These are phyloP conservation scores for Melanotaenia maccullochi DNA, from an alignment of 2,797 vertebrate species.

Conservation along the genomic window DNA sequence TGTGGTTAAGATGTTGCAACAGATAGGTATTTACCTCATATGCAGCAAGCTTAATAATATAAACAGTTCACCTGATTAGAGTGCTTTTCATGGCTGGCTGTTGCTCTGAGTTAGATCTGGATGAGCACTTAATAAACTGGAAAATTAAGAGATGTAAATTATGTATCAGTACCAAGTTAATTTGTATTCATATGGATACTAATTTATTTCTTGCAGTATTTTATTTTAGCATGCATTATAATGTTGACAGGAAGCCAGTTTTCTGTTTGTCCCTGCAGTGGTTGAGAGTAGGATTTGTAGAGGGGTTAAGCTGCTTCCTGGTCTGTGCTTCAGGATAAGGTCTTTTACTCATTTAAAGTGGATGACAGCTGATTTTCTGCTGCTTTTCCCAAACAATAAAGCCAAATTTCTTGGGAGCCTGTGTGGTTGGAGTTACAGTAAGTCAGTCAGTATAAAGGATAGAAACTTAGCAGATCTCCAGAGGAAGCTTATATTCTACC, in stretches of 20 bases:
- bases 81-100: slow-evolving; percentile 13
- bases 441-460: slow-evolving; percentile 44
- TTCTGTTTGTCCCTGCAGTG: slow-evolving; percentile 31
- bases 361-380: slow-evolving; percentile 60
- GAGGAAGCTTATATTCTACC: slow-evolving; percentile 34
- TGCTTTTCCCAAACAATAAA: slow-evolving; percentile 61
- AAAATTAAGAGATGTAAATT: slow-evolving; percentile 20
- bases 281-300: slow-evolving; percentile 57
- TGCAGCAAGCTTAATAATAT: slow-evolving; percentile 5
- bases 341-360: slow-evolving; percentile 59
- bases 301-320: slow-evolving; percentile 55
- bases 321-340: slow-evolving; percentile 40
- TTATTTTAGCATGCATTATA: slow-evolving; percentile 39
- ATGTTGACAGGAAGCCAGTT: slow-evolving; percentile 22
- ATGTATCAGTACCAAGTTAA: background rate
- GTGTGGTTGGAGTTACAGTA: slow-evolving; percentile 44
- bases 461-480: slow-evolving; percentile 33
- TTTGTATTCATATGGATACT: slow-evolving; percentile 29
- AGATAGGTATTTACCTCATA: background rate
- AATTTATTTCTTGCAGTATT: slow-evolving; percentile 30
- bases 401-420: slow-evolving; percentile 52
- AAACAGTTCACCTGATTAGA: slow-evolving; percentile 22
- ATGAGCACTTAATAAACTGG: slow-evolving; percentile 26
- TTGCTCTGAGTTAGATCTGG: slow-evolving; percentile 10
- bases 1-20: background rate